Percentiles rank a stretch among this genome's conserved stretches.
Conservation (phyloP, 2,113 vertebrate species). For the Lepisosteus osseus region DNA sequence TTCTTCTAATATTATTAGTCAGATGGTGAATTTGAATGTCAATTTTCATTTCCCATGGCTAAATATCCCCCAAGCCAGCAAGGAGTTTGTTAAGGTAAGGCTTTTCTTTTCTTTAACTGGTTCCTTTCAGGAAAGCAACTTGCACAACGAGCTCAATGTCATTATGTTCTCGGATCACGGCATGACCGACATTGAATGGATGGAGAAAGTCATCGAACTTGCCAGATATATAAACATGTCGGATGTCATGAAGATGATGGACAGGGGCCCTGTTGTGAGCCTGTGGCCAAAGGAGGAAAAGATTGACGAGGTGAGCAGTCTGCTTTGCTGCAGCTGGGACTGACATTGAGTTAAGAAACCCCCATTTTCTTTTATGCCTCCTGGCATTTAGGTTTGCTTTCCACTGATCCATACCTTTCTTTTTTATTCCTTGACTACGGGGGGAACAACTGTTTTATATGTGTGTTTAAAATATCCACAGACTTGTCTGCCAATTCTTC, state of each 20-base stretch:
- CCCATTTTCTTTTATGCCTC: no score
- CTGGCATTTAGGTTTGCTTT: no score
- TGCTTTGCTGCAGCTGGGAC: no score
- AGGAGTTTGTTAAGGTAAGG: no score
- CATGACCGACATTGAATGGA: slow-evolving; percentile 90
- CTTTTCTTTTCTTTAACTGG: no score
- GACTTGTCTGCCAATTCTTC: background rate
- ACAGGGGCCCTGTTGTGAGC: slow-evolving; percentile 85
- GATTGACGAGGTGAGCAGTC: slow-evolving; percentile 61
- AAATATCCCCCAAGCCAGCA: no score
- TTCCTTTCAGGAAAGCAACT: slow-evolving; percentile 67
- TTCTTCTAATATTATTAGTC: no score
- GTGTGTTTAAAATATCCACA: background rate
- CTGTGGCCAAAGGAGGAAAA: slow-evolving; percentile 78
- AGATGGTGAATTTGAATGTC: no score
- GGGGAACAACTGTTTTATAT: background rate
- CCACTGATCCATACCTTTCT: background rate
- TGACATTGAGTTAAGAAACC: no score
- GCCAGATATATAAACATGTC: slow-evolving; percentile 74
- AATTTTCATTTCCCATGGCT: no score
- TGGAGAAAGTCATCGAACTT: slow-evolving; percentile 86
- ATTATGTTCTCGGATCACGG: slow-evolving; percentile 92
- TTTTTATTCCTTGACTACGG: background rate
- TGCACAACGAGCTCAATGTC: slow-evolving; percentile 75
- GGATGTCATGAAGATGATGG: slow-evolving; percentile 79